Evolutionary conservation across 2,113 vertebrate genomes (phyloP), one percentile per base, ranked within the genome.

Genomic region (Urocynchramus pylzowi): DNA sequence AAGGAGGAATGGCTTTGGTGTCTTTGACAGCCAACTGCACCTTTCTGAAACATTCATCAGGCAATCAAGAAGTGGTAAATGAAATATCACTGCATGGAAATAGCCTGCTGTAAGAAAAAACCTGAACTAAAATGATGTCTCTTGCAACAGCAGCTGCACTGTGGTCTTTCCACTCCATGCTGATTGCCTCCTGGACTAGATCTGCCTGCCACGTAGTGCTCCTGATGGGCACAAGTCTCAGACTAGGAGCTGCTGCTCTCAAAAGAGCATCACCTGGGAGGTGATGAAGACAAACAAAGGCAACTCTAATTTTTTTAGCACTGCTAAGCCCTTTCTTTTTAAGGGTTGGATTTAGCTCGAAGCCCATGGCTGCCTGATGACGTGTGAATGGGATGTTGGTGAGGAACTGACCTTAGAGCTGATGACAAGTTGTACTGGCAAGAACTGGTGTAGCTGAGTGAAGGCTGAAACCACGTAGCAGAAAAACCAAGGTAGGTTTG

Each of bases 391-490:
- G 92, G 93, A 93, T 76, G 73, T 89, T 1, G 0, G 85, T 0
- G 41, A 89, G 53, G 83, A 90, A 6, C 61, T 89, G 95, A 81
- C 90, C 76, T 71, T 84, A 60, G 64, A 94, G 80, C 76, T 84
- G 95, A 96, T 97, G 95, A 96, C 92, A 96, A 75, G 89, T 42
- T 90, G 73, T 75, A 50, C 90, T 92, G 88, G 88, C 83, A 92
- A 81, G 93, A 89, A 9, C 37, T 79, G 86, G 64, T 60, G 52
- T 16, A 64, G 73, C 73, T 88, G 88, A 96, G 54, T 84, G 92
- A 95, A 89, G 88, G 37, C 56, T 84, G 85, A 94, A 95, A 92
- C 60, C 0, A 0, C 0, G 0, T 16, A 81, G 79, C 47, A 75
- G 73, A 60, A 92, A 93, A 95, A 78, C 56, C 47, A 78, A 70